Conservation (phyloP, 1,140 invertebrate species). For the Meloidogyne exigua region DNA sequence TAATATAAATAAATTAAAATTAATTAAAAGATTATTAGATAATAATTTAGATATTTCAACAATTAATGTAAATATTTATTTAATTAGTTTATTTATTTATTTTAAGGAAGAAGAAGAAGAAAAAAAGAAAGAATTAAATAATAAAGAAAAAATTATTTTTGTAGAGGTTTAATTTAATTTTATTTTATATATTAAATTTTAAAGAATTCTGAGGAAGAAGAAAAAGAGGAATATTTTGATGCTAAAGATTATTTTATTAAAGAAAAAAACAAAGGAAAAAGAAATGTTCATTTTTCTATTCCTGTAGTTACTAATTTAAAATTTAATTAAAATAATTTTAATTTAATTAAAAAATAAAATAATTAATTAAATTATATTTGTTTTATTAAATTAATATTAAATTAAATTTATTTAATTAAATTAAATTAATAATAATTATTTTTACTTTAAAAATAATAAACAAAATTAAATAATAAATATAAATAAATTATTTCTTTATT, state of each 20-base stretch:
- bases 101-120: too few species aligned
- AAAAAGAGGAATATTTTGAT: neutral
- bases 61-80: neutral
- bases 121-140: neutral
- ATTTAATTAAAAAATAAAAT: neutral
- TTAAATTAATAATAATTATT: too few species aligned
- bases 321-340: neutral
- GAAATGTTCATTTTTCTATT: neutral
- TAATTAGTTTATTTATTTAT: too few species aligned
- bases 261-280: neutral
- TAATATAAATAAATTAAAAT: neutral
- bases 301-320: neutral
- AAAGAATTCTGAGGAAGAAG: neutral
- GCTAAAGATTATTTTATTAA: neutral
- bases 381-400: neutral
- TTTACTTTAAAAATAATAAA: too few species aligned
- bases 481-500: too few species aligned
- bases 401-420: too few species aligned
- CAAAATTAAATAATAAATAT: too few species aligned
- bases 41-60: neutral
- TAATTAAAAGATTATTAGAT: neutral
- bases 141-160: conserved; percentile 2
- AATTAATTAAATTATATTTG: neutral
- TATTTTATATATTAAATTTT: too few species aligned
- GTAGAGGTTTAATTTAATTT: neutral